Base-by-base conservation (phyloP, 2,113 vertebrate genomes). In the Poeciliopsis occidentalis region DNA sequence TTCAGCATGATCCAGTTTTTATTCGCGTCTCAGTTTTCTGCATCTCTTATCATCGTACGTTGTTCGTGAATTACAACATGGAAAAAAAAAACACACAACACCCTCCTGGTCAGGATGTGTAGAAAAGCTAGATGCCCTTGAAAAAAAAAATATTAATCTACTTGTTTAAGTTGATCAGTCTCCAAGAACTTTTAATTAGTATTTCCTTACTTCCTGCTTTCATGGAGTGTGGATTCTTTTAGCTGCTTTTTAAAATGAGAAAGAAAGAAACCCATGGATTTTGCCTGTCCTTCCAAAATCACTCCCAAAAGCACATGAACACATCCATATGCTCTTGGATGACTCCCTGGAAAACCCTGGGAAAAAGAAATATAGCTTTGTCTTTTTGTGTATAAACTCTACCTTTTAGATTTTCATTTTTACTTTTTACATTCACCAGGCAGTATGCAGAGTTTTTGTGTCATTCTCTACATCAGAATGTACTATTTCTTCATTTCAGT, bases 1-100 rank as follows among this genome's bases (percentile, higher is more conserved):
- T 72, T 82, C 64, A 64, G 67, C 10, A 30, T 4, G 1, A 41
- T 65, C 31, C 64, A 60, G 66, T 76, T 84, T 75, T 60, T 57
- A 64, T 60, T 51, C 37, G 61, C 69, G 32, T 69, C 76, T 64
- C 60, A n/a, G n/a, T 22, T 47, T 47, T 62, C 82, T 51, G 4
- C 60, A 51, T 62, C 47, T 84, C 67, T 83, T 31, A 57, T 11
- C 47, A 22, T 10, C 27, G 62, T 19, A 67, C 4, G 13, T 4
- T 8, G 17, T 62, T 39, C 30, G 27, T 74, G 60, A 44, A 30
- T 57, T 26, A 12, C 29, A 66, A 5, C 51, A n/a, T n/a, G 19
- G 2, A 47, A 5, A 17, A 47, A 47, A 47, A 54, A 54, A 47
- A n/a, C 10, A n/a, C 7, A 57, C 22, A 57, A 0, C 10, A 3